Conservation (phyloP, 2,888 invertebrate genomes). For the Portevinia maculata region DNA sequence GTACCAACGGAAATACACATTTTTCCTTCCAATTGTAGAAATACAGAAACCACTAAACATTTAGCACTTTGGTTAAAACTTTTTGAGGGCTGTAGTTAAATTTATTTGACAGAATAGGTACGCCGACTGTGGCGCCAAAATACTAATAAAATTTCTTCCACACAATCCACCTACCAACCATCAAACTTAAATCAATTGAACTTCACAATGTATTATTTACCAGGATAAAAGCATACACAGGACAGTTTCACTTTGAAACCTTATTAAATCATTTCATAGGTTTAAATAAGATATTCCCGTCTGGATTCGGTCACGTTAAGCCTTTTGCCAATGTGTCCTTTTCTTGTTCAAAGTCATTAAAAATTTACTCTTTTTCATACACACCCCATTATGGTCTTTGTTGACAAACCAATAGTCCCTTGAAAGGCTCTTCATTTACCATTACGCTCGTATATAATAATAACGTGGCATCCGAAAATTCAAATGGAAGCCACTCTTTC, state of each 20-base stretch:
- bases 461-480: constrained; percentile 16
- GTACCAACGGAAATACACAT: too few relatives aligned
- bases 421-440: constrained; percentile 43
- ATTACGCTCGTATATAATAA: constrained; percentile 30
- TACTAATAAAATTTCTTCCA: neutral
- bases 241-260: constrained; percentile 6
- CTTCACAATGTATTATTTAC: constrained; percentile 4
- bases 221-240: neutral
- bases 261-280: constrained; percentile 50
- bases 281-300: constrained; percentile 45
- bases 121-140: neutral
- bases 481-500: constrained; percentile 19
- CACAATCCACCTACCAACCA: neutral
- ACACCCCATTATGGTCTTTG: constrained; percentile 28
- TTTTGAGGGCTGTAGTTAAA: too few relatives aligned
- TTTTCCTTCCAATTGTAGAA: too few relatives aligned
- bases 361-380: constrained; percentile 38
- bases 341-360: constrained; percentile 28
- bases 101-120: too few relatives aligned
- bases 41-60: too few relatives aligned
- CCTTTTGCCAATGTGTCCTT: constrained; percentile 38
- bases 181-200: constrained; percentile 14
- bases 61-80: too few relatives aligned
- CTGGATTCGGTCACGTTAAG: constrained; percentile 44
- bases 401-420: constrained; percentile 36